These are phyloP conservation scores for Atta colombica DNA, from an alignment of 1,140 invertebrate species.

Conservation along the genomic window DNA sequence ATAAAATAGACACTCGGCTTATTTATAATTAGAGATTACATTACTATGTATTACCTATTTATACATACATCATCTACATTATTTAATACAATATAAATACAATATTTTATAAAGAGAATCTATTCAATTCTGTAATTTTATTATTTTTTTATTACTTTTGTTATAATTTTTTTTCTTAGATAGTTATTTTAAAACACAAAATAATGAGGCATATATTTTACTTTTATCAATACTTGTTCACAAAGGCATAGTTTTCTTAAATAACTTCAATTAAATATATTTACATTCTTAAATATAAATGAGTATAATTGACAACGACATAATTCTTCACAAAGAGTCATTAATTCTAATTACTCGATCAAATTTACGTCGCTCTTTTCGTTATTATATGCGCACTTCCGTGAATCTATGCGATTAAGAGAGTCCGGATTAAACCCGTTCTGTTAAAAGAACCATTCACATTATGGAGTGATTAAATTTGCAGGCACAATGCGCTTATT, in stretches of 20 bases:
- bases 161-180: background rate
- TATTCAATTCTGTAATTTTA: background rate
- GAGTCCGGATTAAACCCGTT: conserved; percentile 9
- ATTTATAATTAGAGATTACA: background rate
- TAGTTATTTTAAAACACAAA: background rate
- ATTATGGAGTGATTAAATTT: conserved; percentile 48
- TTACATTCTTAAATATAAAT: background rate
- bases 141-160: background rate
- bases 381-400: conserved; percentile 19
- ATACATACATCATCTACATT: no score
- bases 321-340: conserved; percentile 33
- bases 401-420: conserved; percentile 1
- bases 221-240: background rate
- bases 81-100: background rate
- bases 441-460: conserved; percentile 33
- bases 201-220: background rate
- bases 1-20: background rate
- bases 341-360: conserved; percentile 33
- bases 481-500: conserved; percentile 32
- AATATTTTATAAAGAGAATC: background rate
- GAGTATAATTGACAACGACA: background rate
- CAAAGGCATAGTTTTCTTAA: background rate
- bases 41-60: background rate
- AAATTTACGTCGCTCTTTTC: conserved; percentile 25
- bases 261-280: background rate